These are phyloP conservation scores for Oligia latruncula DNA, from an alignment of 2,888 invertebrate species.

Conservation along the genomic window DNA sequence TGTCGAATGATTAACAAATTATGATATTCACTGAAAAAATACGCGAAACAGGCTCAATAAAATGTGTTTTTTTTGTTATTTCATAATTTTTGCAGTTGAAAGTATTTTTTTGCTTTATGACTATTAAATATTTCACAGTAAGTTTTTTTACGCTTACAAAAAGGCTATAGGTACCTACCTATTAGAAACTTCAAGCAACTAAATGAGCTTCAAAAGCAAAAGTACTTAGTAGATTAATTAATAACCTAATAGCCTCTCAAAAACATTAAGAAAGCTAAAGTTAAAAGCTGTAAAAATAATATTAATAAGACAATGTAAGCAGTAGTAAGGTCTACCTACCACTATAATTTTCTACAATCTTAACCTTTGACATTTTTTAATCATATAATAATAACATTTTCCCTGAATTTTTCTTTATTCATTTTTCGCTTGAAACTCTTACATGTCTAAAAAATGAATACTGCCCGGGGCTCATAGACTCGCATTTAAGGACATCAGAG, in stretches of 20 bases:
- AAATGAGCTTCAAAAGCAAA: conserved; percentile 7
- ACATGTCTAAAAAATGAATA: conserved; percentile 74
- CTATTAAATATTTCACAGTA: conserved; percentile 5
- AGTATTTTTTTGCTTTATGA: neutral
- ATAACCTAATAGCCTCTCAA: neutral
- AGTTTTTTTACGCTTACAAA: neutral
- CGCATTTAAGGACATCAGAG: conserved; percentile 72
- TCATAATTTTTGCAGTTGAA: neutral
- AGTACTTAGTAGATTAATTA: conserved; percentile 2
- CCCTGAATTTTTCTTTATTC: conserved; percentile 64
- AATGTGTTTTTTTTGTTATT: neutral
- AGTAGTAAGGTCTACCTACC: neutral
- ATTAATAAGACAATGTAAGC: neutral
- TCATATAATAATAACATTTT: conserved; percentile 56
- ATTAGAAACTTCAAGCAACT: neutral
- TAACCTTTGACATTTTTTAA: conserved; percentile 50
- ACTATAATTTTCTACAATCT: conserved; percentile 23
- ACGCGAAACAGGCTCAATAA: neutral
- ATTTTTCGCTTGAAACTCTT: conserved; percentile 61
- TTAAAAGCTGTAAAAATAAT: neutral
- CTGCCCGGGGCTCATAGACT: conserved; percentile 74
- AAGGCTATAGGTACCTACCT: neutral
- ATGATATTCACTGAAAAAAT: neutral
- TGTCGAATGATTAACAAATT: too few species aligned
- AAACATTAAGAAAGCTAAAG: neutral